Base-by-base conservation (phyloP, 1,140 invertebrate species). In the Ceratoteleas bidentatus region DNA sequence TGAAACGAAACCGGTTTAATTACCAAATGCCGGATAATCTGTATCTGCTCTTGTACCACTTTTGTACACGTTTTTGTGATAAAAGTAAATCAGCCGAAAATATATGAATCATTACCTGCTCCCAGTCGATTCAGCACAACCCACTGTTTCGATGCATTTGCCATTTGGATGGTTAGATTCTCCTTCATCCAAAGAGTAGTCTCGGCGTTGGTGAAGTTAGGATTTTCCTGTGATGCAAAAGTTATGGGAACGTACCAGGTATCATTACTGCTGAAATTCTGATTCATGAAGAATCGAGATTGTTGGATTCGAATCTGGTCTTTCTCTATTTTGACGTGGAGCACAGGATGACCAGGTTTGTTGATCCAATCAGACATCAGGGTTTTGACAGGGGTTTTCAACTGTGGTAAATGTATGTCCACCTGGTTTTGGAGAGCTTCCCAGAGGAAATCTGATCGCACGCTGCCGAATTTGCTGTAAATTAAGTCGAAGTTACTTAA, bases 351-450 rank as follows among this genome's bases (percentile, higher is more conserved):
- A 33, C 96, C 96, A 50, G 94, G 90, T 85, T 96, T 94, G 13
- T 93, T 91, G 0, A 95, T 95, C 95, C 96, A 97, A 34, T 93
- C 94, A 0, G 94, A 92, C 90, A 96, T 94, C 4, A 95, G 89
- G 0, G 75, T 86, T 24, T 92, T 90, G 0, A 94, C 86, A 4
- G 87, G 68, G 14, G 84, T 24, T 0, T 70, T 64, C n/a, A 78
- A 43, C 2, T 76, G 14, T 47, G 5, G 89, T 83, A 13, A 86
- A 85, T 7, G 47, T 85, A 38, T 90, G 43, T 90, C 80, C 0
- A 88, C 80, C 83, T 93, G 88, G 47, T 88, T 82, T 62, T 93
- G 93, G 61, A 97, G 84, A 24, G 93, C 92, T 11, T 83, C 49
- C 93, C 94, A 95, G 64, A 96, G 90, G 84, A 94, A 90, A 68